Percentiles rank a stretch among this genome's conserved stretches.
phyloP scores from a whole-genome alignment of 2,113 vertebrate genomes.

The Pteronura brasiliensis region DNA sequence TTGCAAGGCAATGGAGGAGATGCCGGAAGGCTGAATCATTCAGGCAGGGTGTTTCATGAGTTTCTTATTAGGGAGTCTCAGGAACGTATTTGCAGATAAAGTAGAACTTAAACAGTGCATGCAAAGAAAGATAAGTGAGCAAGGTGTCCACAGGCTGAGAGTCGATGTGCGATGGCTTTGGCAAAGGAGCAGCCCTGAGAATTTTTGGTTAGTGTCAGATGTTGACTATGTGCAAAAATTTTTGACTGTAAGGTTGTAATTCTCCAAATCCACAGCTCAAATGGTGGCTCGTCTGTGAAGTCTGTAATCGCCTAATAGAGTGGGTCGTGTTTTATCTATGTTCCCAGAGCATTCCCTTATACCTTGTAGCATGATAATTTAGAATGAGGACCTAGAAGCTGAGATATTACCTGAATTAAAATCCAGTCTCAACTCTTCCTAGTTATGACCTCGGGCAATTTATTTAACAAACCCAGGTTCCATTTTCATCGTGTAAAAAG shows the following conservation, averaged over 20 bases:
- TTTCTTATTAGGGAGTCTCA: not conserved
- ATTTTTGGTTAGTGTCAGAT: not conserved
- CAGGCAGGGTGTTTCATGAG: not conserved
- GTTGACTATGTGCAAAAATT: not conserved
- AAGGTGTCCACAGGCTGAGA: not conserved
- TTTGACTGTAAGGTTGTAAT: not conserved
- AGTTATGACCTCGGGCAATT: not conserved
- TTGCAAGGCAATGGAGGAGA: not conserved
- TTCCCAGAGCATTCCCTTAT: not conserved
- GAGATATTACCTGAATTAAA: not conserved
- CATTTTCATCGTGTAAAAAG: not conserved
- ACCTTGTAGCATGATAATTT: not conserved
- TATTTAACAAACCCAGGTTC: not conserved
- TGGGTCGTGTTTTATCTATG: not conserved
- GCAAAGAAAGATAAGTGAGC: not conserved
- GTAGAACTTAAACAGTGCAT: too few relatives aligned
- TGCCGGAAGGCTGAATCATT: not conserved
- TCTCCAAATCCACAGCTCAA: not conserved
- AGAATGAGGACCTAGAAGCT: not conserved
- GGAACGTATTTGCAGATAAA: not conserved
- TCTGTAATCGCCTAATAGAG: not conserved
- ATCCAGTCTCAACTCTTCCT: not conserved
- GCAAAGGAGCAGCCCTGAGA: fast-evolving
- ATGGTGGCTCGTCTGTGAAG: not conserved
- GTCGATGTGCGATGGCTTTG: fast-evolving